A percentile compares a stretch with the other conserved stretches of the same genome.
Evolutionary conservation across 64 coral and sea anemone species (phyloP).

Genomic region (Astreopora myriophthalma): DNA sequence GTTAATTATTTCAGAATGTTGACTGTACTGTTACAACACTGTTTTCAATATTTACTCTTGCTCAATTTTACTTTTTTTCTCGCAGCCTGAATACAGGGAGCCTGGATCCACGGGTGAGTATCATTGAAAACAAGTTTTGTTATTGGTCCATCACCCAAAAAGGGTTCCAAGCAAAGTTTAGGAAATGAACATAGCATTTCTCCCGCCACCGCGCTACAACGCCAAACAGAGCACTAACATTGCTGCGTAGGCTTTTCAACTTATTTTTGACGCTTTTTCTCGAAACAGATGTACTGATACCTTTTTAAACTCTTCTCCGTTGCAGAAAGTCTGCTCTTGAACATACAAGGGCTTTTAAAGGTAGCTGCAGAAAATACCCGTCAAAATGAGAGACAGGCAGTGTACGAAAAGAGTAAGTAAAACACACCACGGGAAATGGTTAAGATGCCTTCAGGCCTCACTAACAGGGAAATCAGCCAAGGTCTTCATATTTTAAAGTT

Average conservation of each 20-base stretch:
- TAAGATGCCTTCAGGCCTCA: too few relatives aligned
- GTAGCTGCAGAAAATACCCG: slow-evolving; percentile 87
- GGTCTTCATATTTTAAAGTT: too few relatives aligned
- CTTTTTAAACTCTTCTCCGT: not conserved
- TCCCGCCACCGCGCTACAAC: too few relatives aligned
- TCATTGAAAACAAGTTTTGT: not conserved
- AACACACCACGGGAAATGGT: too few relatives aligned
- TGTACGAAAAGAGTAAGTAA: slow-evolving; percentile 80
- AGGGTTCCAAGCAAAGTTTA: not conserved
- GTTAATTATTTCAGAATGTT: not conserved
- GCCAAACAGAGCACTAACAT: too few relatives aligned
- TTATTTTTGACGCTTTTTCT: too few relatives aligned
- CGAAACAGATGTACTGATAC: too few relatives aligned
- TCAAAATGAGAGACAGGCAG: slow-evolving; percentile 82
- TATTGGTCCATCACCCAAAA: not conserved
- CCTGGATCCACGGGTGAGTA: slow-evolving; percentile 43
- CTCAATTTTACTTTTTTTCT: not conserved
- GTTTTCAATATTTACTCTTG: not conserved
- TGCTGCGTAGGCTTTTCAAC: too few relatives aligned
- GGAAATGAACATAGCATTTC: too few relatives aligned
- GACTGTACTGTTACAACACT: not conserved
- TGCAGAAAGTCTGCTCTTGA: slow-evolving; percentile 81
- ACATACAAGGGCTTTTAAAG: slow-evolving; percentile 94
- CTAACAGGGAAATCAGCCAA: too few relatives aligned
- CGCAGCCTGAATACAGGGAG: slow-evolving; percentile 54